phyloP scores from a whole-genome alignment of 2,888 invertebrate genomes.

The Folsomia candida region DNA sequence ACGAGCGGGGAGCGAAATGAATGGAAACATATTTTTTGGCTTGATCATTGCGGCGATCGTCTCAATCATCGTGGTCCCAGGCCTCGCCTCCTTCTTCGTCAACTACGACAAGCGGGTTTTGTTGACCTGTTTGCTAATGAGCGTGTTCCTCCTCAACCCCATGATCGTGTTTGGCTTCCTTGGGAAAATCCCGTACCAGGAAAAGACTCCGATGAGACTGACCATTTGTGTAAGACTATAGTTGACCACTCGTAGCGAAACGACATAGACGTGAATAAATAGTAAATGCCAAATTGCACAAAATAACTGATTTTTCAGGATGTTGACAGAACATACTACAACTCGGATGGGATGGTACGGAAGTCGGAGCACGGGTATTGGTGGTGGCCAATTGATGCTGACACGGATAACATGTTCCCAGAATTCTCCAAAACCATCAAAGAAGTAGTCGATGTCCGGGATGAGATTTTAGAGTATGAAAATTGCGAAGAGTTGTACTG shows the following conservation, averaged over 20 bases:
- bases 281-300: not conserved
- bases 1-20: slow-evolving; percentile 41
- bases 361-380: slow-evolving; percentile 44
- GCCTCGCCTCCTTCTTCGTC: slow-evolving; percentile 43
- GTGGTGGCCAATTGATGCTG: slow-evolving; percentile 46
- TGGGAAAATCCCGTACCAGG: slow-evolving; percentile 47
- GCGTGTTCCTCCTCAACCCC: slow-evolving; percentile 39
- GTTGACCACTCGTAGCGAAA: not conserved
- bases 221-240: slow-evolving; percentile 40
- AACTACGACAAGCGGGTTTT: slow-evolving; percentile 28
- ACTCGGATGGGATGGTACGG: slow-evolving; percentile 18
- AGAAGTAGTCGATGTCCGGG: slow-evolving; percentile 26
- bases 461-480: slow-evolving; percentile 33
- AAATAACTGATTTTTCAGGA: slow-evolving; percentile 30
- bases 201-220: slow-evolving; percentile 48
- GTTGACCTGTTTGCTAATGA: slow-evolving; percentile 29
- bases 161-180: slow-evolving; percentile 45
- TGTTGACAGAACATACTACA: slow-evolving; percentile 43
- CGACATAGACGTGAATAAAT: not conserved
- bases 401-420: slow-evolving; percentile 36
- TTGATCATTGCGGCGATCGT: slow-evolving; percentile 35
- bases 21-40: slow-evolving; percentile 47
- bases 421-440: slow-evolving; percentile 32
- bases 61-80: slow-evolving; percentile 38
- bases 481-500: slow-evolving; percentile 45